Conservation (phyloP, 1,140 invertebrate genomes). For the Mamestra configurata region DNA sequence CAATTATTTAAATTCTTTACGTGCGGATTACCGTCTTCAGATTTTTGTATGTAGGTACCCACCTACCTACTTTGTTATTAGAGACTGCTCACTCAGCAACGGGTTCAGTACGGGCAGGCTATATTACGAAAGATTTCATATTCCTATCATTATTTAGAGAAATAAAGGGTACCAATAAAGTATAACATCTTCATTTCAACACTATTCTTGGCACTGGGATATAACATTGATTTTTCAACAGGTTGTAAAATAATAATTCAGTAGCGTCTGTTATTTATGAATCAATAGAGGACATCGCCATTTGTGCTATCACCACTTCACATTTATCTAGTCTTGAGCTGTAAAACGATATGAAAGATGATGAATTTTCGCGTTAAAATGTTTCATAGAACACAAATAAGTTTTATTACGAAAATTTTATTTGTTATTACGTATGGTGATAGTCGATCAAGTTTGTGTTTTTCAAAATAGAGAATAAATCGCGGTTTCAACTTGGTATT, state of each 20-base stretch:
- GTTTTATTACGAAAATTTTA: neutral
- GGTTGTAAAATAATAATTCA: constrained; percentile 14
- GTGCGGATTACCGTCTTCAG: too few species aligned
- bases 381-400: neutral
- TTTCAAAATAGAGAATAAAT: too few species aligned
- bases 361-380: neutral
- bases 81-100: too few species aligned
- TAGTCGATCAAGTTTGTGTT: too few species aligned
- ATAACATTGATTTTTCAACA: constrained; percentile 31
- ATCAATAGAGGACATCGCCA: constrained; percentile 25
- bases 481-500: too few species aligned
- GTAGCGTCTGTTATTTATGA: constrained; percentile 30
- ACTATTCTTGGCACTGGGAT: neutral
- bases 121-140: neutral
- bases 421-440: neutral
- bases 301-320: constrained; percentile 42
- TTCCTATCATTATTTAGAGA: neutral
- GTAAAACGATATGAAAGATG: constrained; percentile 34
- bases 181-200: constrained; percentile 11
- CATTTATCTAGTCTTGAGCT: constrained; percentile 29
- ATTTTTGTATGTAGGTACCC: neutral
- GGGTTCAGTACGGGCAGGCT: too few species aligned
- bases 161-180: neutral
- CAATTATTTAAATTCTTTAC: too few species aligned
- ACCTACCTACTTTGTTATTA: neutral